Conservation (phyloP, 2,797 vertebrate species). For the Pseudomugil gertrudae region DNA sequence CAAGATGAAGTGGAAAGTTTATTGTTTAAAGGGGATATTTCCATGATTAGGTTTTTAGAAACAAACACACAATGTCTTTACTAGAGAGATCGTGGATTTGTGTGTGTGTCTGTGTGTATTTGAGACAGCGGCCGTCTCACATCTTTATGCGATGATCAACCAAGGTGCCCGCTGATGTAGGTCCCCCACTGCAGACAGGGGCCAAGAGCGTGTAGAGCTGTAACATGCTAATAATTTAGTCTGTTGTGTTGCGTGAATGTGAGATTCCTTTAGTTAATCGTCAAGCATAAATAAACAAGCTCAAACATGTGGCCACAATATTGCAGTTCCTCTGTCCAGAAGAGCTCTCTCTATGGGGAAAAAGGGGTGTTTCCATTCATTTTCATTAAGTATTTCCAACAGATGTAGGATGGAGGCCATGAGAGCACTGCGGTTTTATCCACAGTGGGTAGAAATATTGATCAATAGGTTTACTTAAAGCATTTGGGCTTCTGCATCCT, state of each 20-base stretch:
- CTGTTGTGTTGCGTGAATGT: slow-evolving; percentile 73
- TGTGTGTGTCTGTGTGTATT: slow-evolving; percentile 26
- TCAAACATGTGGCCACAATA: slow-evolving; percentile 80
- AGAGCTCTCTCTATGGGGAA: slow-evolving; percentile 55
- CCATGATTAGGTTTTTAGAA: slow-evolving; percentile 70
- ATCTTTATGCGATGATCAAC: slow-evolving; percentile 29
- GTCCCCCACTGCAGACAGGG: slow-evolving; percentile 54
- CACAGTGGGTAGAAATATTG: slow-evolving; percentile 19
- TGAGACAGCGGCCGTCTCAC: slow-evolving; percentile 26
- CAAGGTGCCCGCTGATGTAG: slow-evolving; percentile 32
- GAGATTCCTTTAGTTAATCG: slow-evolving; percentile 79
- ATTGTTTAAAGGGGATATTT: slow-evolving; percentile 74
- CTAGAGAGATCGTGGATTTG: slow-evolving; percentile 43
- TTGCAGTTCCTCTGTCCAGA: slow-evolving; percentile 66
- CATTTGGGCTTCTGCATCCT: neutral
- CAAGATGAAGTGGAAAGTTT: slow-evolving; percentile 68
- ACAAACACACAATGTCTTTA: slow-evolving; percentile 68
- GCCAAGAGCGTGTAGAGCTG: slow-evolving; percentile 40
- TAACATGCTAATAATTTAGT: slow-evolving; percentile 79
- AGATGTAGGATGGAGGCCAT: slow-evolving; percentile 33
- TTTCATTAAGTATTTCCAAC: slow-evolving; percentile 38
- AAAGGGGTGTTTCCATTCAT: slow-evolving; percentile 44
- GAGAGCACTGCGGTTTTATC: slow-evolving; percentile 28
- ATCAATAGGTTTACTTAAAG: slow-evolving; percentile 5
- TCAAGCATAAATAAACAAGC: slow-evolving; percentile 77